Percentiles rank a stretch among this genome's conserved stretches.
Evolutionary conservation across 2,888 invertebrate genomes (phyloP).

Genomic region (Oxystoma pomonae): DNA sequence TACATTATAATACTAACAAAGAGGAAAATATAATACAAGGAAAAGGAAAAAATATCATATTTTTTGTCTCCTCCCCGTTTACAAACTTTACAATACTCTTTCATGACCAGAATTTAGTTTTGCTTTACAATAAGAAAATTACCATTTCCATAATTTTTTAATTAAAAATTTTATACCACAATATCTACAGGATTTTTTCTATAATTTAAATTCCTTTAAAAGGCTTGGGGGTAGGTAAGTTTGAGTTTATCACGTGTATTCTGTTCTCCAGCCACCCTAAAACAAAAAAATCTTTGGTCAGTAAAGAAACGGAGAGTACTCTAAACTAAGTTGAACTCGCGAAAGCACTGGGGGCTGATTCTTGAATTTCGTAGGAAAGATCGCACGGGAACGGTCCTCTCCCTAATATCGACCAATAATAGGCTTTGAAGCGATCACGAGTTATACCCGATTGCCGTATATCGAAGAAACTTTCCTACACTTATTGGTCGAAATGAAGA

Average conservation of each 20-base stretch:
- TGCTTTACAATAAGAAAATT: conserved; percentile 1
- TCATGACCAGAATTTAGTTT: conserved; percentile 1
- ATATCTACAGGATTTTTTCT: conserved; percentile 35
- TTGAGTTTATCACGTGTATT: conserved; percentile 82
- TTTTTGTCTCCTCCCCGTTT: not conserved
- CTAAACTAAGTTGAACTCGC: too few relatives aligned
- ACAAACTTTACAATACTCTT: conserved; percentile 27
- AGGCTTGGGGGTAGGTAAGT: not conserved
- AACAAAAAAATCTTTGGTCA: conserved; percentile 47
- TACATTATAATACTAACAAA: conserved; percentile 21
- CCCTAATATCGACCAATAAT: too few relatives aligned
- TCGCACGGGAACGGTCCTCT: too few relatives aligned
- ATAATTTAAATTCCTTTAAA: conserved; percentile 34
- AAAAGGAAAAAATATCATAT: not conserved
- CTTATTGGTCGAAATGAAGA: too few relatives aligned
- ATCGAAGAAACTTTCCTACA: too few relatives aligned
- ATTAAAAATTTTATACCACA: conserved; percentile 9
- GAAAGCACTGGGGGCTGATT: too few relatives aligned
- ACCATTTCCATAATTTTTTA: conserved; percentile 18
- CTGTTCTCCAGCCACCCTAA: conserved; percentile 88
- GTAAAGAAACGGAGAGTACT: too few relatives aligned
- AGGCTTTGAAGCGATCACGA: too few relatives aligned
- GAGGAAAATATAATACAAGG: not conserved
- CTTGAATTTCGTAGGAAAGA: too few relatives aligned
- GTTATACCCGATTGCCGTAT: too few relatives aligned